These are phyloP conservation scores for Micoletzkya japonica DNA, from an alignment of 2,888 invertebrate species.

Conservation along the genomic window DNA sequence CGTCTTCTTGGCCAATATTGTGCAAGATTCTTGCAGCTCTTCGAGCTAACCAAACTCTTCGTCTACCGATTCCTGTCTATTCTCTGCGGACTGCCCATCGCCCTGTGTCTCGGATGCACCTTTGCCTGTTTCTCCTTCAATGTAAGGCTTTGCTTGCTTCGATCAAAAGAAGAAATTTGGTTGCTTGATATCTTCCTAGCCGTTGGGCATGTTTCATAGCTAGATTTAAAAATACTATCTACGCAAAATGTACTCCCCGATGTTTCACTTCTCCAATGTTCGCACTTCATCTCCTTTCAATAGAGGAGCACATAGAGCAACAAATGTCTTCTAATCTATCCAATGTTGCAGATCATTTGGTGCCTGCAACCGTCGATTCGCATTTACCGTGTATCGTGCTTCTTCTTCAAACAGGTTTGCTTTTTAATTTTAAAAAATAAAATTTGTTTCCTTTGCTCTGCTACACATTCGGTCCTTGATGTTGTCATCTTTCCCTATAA, in stretches of 20 bases:
- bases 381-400: slow-evolving; percentile 1
- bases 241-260: not conserved
- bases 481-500: too few relatives aligned
- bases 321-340: not conserved
- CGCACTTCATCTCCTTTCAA: not conserved
- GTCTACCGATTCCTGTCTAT: slow-evolving; percentile 41
- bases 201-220: not conserved
- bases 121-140: slow-evolving; percentile 41
- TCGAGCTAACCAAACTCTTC: slow-evolving; percentile 41
- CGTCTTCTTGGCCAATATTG: not conserved
- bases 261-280: not conserved
- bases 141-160: too few relatives aligned
- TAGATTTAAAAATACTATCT: not conserved
- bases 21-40: slow-evolving; percentile 41
- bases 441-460: not conserved
- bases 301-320: not conserved
- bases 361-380: slow-evolving; percentile 18
- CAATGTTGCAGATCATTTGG: slow-evolving; percentile 23
- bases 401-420: slow-evolving; percentile 23
- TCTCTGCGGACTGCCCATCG: slow-evolving; percentile 40
- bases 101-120: slow-evolving; percentile 36
- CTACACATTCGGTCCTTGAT: not conserved
- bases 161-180: too few relatives aligned
- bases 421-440: too few relatives aligned
- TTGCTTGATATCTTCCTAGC: not conserved